Base-by-base conservation (phyloP, 2,888 invertebrate species). In the Dioctria linearis region DNA sequence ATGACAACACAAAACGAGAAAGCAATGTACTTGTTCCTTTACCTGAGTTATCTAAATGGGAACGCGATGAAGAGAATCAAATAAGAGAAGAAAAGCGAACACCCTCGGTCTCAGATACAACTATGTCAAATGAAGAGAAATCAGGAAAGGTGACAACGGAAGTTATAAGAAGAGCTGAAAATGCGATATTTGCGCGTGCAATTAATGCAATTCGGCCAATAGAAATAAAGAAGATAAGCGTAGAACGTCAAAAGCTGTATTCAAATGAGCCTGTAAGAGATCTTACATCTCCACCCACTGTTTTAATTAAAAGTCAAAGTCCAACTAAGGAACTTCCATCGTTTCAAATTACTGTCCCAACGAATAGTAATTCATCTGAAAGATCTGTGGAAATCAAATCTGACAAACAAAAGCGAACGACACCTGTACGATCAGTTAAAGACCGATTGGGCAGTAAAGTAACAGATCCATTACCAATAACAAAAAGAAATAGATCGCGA, bases 21-120 rank as follows among this genome's bases (percentile, higher is more conserved):
- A 46, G 63, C 43, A 76, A 73, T 8, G 80, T 94, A 87, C 87
- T 95, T 76, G 94, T 94, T 13, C 93, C 93, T 3, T 84, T 95
- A 81, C 95, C 96, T 0, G 96, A 94, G 86, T 90, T 94, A 75
- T 96, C 96, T 0, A 96, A 96, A 88, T 97, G 97, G 97, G 97
- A 97, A 88, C 92, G 95, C 46, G 94, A 94, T 61, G 94, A 94
- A 78, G 92, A 93, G 59, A 90, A 61, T 42, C 90, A 81, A 86
- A 89, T 61, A 82, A 90, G 90, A 76, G 91, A 90, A 0, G 90
- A 90, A 25, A 82, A 39, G 46, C 11, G 65, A 13, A 78, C 82
- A n/a, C 79, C 85, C n/a, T 85, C 85, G 79, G 83, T 69, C 59
- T 88, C 90, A 87, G 91, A 91, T 84, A 71, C 84, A 78, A 59